These are phyloP conservation scores for Dryobota labecula DNA, from an alignment of 2,888 invertebrate species.

Conservation along the genomic window DNA sequence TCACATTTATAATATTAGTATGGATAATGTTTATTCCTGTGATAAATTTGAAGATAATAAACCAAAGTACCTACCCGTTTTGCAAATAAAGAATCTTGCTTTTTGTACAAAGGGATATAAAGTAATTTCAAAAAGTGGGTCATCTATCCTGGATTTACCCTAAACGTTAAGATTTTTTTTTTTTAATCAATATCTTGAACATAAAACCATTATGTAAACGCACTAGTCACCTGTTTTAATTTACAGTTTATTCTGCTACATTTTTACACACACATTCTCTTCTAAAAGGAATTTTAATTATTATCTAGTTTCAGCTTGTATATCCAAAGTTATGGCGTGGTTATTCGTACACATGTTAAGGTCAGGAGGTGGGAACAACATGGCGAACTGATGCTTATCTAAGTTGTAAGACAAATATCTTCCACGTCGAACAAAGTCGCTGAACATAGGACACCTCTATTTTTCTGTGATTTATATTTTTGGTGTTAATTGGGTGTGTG, in stretches of 20 bases:
- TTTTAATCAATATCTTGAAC: not conserved
- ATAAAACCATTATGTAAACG: not conserved
- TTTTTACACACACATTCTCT: not conserved
- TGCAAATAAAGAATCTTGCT: too few species aligned
- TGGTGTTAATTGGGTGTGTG: constrained; percentile 54
- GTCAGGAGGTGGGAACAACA: constrained; percentile 73
- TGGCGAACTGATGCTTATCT: constrained; percentile 82
- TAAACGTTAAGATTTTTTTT: not conserved
- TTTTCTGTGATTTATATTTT: constrained; percentile 58
- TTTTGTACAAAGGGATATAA: too few species aligned
- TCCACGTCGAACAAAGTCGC: constrained; percentile 79
- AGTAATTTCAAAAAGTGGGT: too few species aligned
- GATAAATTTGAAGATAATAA: too few species aligned
- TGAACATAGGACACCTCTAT: constrained; percentile 52
- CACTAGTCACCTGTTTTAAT: constrained; percentile 2
- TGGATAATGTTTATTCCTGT: too few species aligned
- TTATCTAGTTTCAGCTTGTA: constrained; percentile 42
- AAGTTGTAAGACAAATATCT: constrained; percentile 86
- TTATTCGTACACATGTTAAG: constrained; percentile 64
- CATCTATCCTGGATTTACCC: too few species aligned
- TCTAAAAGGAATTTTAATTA: constrained; percentile 50
- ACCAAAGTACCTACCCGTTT: too few species aligned
- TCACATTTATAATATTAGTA: too few species aligned
- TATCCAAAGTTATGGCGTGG: constrained; percentile 53
- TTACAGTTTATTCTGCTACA: constrained; percentile 20